These are phyloP conservation scores for Drosophila heteroneura DNA, from an alignment of 2,888 invertebrate genomes.

Conservation along the genomic window DNA sequence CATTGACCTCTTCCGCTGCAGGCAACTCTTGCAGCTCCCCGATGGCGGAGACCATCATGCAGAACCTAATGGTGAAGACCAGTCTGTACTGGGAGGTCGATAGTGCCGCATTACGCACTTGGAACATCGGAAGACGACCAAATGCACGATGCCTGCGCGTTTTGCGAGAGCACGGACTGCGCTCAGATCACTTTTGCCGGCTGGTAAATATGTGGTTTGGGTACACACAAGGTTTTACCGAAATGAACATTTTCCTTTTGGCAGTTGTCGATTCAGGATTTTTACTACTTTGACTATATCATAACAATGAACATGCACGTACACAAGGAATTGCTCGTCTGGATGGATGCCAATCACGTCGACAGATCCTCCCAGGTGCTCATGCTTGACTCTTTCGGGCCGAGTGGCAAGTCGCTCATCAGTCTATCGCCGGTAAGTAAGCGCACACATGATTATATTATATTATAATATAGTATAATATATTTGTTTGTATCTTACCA, in stretches of 20 bases:
- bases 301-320: constrained; percentile 95
- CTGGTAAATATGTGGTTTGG: constrained; percentile 76
- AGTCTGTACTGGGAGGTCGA: constrained; percentile 91
- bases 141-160: constrained; percentile 88
- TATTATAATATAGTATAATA: no score
- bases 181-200: constrained; percentile 88
- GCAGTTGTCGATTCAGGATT: constrained; percentile 91
- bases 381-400: constrained; percentile 37
- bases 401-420: constrained; percentile 28
- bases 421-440: constrained; percentile 56
- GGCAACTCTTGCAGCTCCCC: constrained; percentile 98
- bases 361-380: constrained; percentile 20
- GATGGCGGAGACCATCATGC: constrained; percentile 96
- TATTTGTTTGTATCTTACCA: background rate
- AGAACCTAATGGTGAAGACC: constrained; percentile 83
- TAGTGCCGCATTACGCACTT: constrained; percentile 94
- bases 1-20: constrained; percentile 73
- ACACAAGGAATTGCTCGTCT: constrained; percentile 61
- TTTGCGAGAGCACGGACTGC: constrained; percentile 87
- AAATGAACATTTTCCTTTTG: background rate
- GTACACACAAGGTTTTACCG: background rate
- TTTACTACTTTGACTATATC: constrained; percentile 92
- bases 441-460: background rate
- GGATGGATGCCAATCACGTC: constrained; percentile 43
- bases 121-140: constrained; percentile 93